Evolutionary conservation across 2,888 invertebrate species (phyloP), one percentile per base, ranked within the genome.

Genomic region (Troilus luridus): DNA sequence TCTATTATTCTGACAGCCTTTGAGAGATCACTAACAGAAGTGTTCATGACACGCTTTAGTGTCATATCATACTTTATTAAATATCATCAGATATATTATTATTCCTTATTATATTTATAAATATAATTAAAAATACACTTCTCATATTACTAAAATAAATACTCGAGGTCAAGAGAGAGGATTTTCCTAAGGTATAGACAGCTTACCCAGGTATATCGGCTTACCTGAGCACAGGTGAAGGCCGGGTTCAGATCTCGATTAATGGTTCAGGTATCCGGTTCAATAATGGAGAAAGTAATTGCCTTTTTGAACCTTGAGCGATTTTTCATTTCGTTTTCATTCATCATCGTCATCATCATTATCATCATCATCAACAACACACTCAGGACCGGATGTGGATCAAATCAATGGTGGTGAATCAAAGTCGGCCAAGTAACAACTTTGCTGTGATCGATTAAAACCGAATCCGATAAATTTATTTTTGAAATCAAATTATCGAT

Each of bases 251-350:
- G 24, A 5, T 6, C 21, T 21, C 6, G 17, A 59, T 14, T 59
- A 12, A 59, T 59, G 59, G 21, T 62, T 41, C 41, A 41, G 9
- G 21, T 62, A 19, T 24, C 67, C 1, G 14, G 10, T 67, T 24
- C 12, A 24, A 67, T 67, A 24, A 14, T 5, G 67, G 67, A 67
- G 67, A 67, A 67, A 67, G 67, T 67, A 67, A 67, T 67, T 24
- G 14, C 24, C 67, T 24, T 24, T 67, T 67, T 24, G 24, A 67
- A 24, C 12, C 24, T 67, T 67, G 24, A 24, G 67, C 67, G 14
- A 67, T 67, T 67, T 67, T 24, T 67, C 67, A 67, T 67, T 67
- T 67, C 67, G 24, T 67, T 67, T 67, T 24, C 67, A 67, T 67
- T 14, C 24, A 24, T 67, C 67, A 67, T 24, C 67, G 24, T 67